Base-by-base conservation (phyloP, 1,140 invertebrate genomes). In the Dreissena rostriformis region DNA sequence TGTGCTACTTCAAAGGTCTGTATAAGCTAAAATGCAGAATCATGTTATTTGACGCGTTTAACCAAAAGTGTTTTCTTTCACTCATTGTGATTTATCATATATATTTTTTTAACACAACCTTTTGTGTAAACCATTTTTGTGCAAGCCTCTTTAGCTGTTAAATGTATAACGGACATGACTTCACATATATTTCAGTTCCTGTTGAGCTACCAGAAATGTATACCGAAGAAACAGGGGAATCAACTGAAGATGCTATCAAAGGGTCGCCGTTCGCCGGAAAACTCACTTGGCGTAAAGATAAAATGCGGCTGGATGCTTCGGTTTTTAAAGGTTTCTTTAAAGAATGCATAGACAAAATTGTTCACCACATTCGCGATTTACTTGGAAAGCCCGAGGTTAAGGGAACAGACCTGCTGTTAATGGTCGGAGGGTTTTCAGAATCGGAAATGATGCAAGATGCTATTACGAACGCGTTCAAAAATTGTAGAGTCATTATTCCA, bases 381-480 rank as follows among this genome's bases (percentile, higher is more conserved):
- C 66, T 88, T 26, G n/a, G 63, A 28, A 53, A 66, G 22, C 76
- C 82, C 65, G 71, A 71, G 53, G 8, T 75, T 51, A 75, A 74
- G 73, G 67, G 74, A 15, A 80, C 71, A 22, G 70, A 71, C 29
- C 82, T 68, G 61, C 77, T 87, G 29, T 61, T 87, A 14, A 85
- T 87, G 88, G 86, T 89, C 14, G 88, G 86, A n/a, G 80, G 83
- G 57, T 86, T 86, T 26, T 87, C 85, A 5, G 86, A 39, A 78
- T 88, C 86, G 7, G 67, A 63, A 14, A 82, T 85, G 51, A 53
- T 86, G 26, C 84, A 84, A 24, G 66, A 71, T 1, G 78, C 53
- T 11, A 61, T 88, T 0, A 80, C 67, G 15, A 72, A 79, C 15
- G 52, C 61, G n/a, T 85, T 88, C 76, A 68, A 4, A 52, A 53